Base-by-base conservation (phyloP, 2,113 vertebrate species). In the Sylvia atricapilla region DNA sequence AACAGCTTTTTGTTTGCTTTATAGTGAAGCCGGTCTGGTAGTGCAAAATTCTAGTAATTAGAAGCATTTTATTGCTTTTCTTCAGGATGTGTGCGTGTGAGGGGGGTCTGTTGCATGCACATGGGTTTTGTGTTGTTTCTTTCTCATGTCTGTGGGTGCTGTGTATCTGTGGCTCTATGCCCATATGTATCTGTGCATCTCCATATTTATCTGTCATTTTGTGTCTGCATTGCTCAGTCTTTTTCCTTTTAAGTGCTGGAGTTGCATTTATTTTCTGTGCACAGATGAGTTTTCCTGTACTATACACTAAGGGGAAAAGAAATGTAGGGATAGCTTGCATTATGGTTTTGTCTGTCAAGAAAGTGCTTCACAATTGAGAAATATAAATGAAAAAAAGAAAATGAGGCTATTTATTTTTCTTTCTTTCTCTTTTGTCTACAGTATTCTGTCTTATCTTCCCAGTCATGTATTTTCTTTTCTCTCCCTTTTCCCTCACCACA, bases 161-260 rank as follows among this genome's bases (percentile, higher is more conserved):
- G 66, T 2, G 6, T 78, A 21, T 76, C 67, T 59, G 60, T 89
- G 93, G 59, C 87, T 78, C 20, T 68, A 8, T 74, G 80, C 83
- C 85, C 72, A n/a, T 60, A 44, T 64, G 35, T 63, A 63, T 88
- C 69, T 89, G 41, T 37, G 14, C 35, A 56, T 78, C 80, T 90
- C 90, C 88, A 62, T 93, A 90, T 92, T 94, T 87, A 77, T 84
- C 93, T 93, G 90, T 91, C 86, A 79, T 90, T 82, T 53, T 27
- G 23, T 43, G 52, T 69, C 72, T 81, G 80, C 74, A 68, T 87
- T 92, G 86, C 92, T 94, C 53, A 89, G 69, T 75, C 76, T 92
- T 96, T 79, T 96, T 76, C 49, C 56, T 93, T 94, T 74, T 50
- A 87, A 87, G 76, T 72, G 56, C 24, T 5, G 25, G 62, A 62